These are phyloP conservation scores for Drosophila sp. DNA, from an alignment of 1,140 invertebrate genomes.

Conservation along the genomic window DNA sequence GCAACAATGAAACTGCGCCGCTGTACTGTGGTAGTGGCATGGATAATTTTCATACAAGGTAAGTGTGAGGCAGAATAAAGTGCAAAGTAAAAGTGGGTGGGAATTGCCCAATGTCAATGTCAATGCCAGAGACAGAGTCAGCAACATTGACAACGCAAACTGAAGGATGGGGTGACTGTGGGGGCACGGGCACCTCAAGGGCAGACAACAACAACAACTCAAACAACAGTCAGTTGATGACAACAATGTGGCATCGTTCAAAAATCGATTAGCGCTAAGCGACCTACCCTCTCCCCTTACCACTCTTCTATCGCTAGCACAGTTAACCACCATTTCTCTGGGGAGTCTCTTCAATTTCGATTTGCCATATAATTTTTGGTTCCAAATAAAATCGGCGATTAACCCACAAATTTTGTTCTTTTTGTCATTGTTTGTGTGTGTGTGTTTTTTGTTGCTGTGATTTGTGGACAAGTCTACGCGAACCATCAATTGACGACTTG, in stretches of 20 bases:
- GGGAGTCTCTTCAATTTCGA: slow-evolving; percentile 40
- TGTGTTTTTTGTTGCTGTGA: slow-evolving; percentile 9
- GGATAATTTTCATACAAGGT: slow-evolving; percentile 78
- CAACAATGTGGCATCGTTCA: slow-evolving; percentile 50
- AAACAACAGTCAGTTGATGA: slow-evolving; percentile 22
- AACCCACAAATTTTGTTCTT: slow-evolving; percentile 30
- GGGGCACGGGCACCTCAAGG: slow-evolving; percentile 42
- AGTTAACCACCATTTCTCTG: slow-evolving; percentile 3
- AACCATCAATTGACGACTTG: slow-evolving; percentile 47
- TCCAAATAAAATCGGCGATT: slow-evolving; percentile 42
- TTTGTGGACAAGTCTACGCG: slow-evolving; percentile 50
- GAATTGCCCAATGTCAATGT: slow-evolving; percentile 43
- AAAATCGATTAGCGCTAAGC: slow-evolving; percentile 67
- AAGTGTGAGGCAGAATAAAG: slow-evolving; percentile 22
- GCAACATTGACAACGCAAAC: background rate
- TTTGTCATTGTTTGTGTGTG: background rate
- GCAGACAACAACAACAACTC: slow-evolving; percentile 28
- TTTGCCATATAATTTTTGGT: slow-evolving; percentile 46
- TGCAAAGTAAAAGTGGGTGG: slow-evolving; percentile 8
- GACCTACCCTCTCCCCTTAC: background rate
- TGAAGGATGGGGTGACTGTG: background rate
- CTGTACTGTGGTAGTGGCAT: slow-evolving; percentile 75
- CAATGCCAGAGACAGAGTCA: slow-evolving; percentile 27
- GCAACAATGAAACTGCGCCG: slow-evolving; percentile 73
- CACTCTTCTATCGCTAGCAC: background rate